Evolutionary conservation across 2,888 invertebrate species (phyloP), one percentile per base, ranked within the genome.

Genomic region (Drosophila emarginata): DNA sequence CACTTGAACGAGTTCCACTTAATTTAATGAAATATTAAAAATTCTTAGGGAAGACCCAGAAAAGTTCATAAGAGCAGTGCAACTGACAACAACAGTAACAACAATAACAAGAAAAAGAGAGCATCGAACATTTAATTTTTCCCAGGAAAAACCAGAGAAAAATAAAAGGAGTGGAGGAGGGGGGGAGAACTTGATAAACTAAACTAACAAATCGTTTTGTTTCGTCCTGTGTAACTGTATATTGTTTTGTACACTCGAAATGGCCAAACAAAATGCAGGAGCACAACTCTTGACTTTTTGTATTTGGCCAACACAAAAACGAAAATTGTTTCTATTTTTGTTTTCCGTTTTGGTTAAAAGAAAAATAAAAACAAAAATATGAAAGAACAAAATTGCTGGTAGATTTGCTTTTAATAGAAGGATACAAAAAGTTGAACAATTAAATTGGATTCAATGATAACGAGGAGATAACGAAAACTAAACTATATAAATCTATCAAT

Each of bases 11-110:
- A 78, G 86, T 84, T 88, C 67, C 76, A 90, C 91, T 91, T 90
- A 90, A 91, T 90, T 91, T 89, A 90, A 90, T 91, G 91, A 91
- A 91, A 91, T 91, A 90, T 91, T 90, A 90, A 90, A 90, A 90
- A 90, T 90, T 90, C 90, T 69, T 56, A 53, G 32, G 37, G 28
- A 62, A 70, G 61, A 63, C 63, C 54, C 60, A 28, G 54, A 37
- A 54, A 54, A 73, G 40, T 23, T 62, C 71, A 21, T 64, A 62
- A 71, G 61, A 70, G 15, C 50, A 69, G 54, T 70, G 70, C 70
- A 70, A 54, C 72, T 72, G 72, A 64, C 70, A 59, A 58, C 53
- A 72, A 50, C 53, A 72, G 60, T 23, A 58, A 71, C 57, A 26
- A 36, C 70, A 32, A 18, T 6, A 56, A 71, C 58, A 14, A 4